A percentile compares a stretch with the other conserved stretches of the same genome.
Evolutionary conservation across 2,888 invertebrate species (phyloP).

Genomic region (Scaptomyza parva): DNA sequence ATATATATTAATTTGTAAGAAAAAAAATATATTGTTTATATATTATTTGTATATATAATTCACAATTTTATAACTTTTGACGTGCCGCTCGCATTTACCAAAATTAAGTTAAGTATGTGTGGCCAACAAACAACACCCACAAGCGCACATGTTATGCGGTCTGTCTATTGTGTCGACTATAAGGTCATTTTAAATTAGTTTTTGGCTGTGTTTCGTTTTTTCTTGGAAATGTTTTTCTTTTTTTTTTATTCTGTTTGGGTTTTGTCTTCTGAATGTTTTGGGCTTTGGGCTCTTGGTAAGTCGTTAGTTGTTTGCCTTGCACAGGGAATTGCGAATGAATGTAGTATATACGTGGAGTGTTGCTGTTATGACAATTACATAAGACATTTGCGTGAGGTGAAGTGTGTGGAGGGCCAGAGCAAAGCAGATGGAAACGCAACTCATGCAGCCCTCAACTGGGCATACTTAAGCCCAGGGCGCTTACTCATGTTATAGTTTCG

Average conservation of each 20-base stretch:
- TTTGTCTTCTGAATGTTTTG: conserved; percentile 14
- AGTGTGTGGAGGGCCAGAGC: conserved; percentile 27
- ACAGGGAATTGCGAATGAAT: conserved; percentile 49
- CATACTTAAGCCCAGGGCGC: conserved; percentile 44
- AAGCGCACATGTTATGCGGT: conserved; percentile 45
- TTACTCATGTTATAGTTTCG: conserved; percentile 61
- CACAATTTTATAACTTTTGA: background rate
- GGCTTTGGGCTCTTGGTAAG: conserved; percentile 32
- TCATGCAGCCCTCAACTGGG: conserved; percentile 52
- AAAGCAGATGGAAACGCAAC: conserved; percentile 46
- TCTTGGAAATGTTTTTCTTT: conserved; percentile 29
- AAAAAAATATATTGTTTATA: too few relatives aligned
- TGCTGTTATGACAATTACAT: conserved; percentile 74
- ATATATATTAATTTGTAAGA: background rate
- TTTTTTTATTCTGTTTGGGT: conserved; percentile 11
- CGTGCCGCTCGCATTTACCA: conserved; percentile 33
- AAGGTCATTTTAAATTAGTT: conserved; percentile 79
- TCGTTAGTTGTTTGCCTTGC: conserved; percentile 45
- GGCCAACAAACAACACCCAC: conserved; percentile 29
- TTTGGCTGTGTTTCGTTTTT: conserved; percentile 44
- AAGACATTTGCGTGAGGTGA: conserved; percentile 71
- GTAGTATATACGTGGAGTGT: conserved; percentile 16
- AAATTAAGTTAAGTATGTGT: conserved; percentile 62
- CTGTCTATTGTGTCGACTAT: conserved; percentile 53
- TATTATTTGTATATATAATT: background rate